Evolutionary conservation across 2,113 vertebrate genomes (phyloP), one percentile per base, ranked within the genome.

Genomic region (Epinephelus lanceolatus): DNA sequence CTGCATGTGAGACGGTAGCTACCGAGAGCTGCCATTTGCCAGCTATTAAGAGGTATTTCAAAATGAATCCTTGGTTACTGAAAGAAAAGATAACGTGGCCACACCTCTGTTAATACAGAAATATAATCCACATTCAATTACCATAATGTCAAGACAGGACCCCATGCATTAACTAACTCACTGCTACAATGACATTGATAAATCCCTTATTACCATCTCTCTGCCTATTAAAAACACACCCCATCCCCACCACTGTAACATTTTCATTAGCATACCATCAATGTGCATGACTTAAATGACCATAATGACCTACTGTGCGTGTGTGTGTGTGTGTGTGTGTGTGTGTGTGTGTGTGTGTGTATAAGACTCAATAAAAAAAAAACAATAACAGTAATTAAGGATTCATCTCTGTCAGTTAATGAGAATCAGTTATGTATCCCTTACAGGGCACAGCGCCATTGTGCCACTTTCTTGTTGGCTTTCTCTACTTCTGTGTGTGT

Each of bases 221-320:
- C 19, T 57, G 78, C 23, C 45, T 68, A 77, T 84, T 75, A 83
- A 59, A 69, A 19, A 51, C 30, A 69, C 37, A 45, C 76, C 52
- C 66, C 30, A 76, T 13, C n/a, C 57, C 21, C 53, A 51, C 33
- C 21, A 30, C 25, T 62, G 11, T 69, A 61, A 75, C 18, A 78
- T 42, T 70, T 45, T 51, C 59, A 81, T 77, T 78, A 75, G 86
- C 30, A 45, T 76, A 71, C 23, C 30, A 77, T 70, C 70, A 74
- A 76, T 86, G 78, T 76, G 66, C 21, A 73, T 86, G 72, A 82
- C 75, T 78, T 67, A n/a, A 78, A 80, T 57, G 45, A 78, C 63
- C 60, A 77, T 84, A 74, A 88, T 83, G 66, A 78, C 72, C 53
- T 59, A 59, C 13, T 15, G 23, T 25, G n/a, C 71, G 27, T 77